These are phyloP conservation scores for Anarhynchus alexandrinus DNA, from an alignment of 2,113 vertebrate genomes.

Conservation along the genomic window DNA sequence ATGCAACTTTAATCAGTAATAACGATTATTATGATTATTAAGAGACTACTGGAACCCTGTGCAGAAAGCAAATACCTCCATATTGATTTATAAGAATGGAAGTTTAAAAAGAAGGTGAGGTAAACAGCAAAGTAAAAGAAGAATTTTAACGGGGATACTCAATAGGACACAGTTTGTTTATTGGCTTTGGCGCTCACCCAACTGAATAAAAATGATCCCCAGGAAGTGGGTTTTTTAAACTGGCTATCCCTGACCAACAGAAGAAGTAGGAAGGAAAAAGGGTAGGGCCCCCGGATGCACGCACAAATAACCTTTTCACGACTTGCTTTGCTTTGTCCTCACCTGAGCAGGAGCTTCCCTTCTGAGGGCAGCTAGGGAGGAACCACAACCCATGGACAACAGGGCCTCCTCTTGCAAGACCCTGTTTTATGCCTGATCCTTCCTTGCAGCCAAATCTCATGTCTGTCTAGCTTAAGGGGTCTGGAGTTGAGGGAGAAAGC, in stretches of 20 bases:
- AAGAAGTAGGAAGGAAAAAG: not conserved
- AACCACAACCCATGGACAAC: not conserved
- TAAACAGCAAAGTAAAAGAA: conserved; percentile 21
- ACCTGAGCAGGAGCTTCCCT: not conserved
- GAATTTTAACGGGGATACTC: conserved; percentile 10
- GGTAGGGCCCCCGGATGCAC: no score
- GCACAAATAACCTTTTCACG: not conserved
- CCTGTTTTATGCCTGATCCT: not conserved
- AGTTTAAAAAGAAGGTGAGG: conserved; percentile 46
- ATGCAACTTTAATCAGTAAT: conserved; percentile 79
- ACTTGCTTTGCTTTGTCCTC: not conserved
- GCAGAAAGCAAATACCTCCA: conserved; percentile 62
- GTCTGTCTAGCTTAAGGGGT: not conserved
- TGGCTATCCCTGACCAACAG: not conserved
- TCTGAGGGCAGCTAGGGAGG: not conserved
- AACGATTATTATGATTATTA: conserved; percentile 79
- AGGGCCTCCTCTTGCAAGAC: no score
- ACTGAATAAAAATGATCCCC: not conserved
- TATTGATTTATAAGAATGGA: conserved; percentile 63
- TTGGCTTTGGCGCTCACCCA: not conserved
- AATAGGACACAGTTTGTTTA: not conserved
- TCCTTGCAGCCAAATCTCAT: not conserved
- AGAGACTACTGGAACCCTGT: conserved; percentile 65
- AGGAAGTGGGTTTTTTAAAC: not conserved
- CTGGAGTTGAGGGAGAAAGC: not conserved